Base-by-base conservation (phyloP, 1,140 invertebrate genomes). In the Telenomus remus region DNA sequence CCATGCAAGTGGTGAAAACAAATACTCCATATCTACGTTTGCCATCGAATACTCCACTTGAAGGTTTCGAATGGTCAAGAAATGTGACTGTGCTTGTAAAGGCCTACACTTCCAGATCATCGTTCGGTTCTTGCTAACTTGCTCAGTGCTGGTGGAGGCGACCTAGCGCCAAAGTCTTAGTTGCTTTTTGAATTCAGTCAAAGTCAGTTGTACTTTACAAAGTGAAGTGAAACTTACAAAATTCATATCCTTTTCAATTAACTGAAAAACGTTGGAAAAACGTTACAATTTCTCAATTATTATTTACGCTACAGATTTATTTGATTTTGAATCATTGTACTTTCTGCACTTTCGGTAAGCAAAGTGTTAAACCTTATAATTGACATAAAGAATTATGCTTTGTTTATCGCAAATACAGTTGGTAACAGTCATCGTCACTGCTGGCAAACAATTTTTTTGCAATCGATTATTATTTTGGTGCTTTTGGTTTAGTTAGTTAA, bases 371-470 rank as follows among this genome's bases (percentile, higher is more conserved):
- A 75, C 66, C 82, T 84, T 84, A 70, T 59, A 39, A 5, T 69
- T 9, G 15, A 37, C 14, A 39, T 49, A 76, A 83, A 82, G 83
- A 64, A 85, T 84, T 85, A 85, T 85, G 84, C 84, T 83, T 80
- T 47, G 78, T 82, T 85, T 84, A 84, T 64, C 57, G 56, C 39
- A 34, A 50, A 55, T 72, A 71, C 70, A 80, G 46, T 48, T 49
- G 47, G 79, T 78, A 51, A 48, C 55, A 35, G 53, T 50, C 70
- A 68, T 70, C 82, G 14, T n/a, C 15, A 27, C 44, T 9, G 8
- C 5, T 54, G 6, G 1, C 19, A 27, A 27, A 27, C 37, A 39
- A 39, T 9, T 2, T 39, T 35, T 9, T 9, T 39, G 37, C 9
- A n/a, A n/a, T 9, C 1, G 1, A 39, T 39, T 39, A 39, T 39